Conservation (phyloP, 2,888 invertebrate genomes). For the Ceramica pisi region DNA sequence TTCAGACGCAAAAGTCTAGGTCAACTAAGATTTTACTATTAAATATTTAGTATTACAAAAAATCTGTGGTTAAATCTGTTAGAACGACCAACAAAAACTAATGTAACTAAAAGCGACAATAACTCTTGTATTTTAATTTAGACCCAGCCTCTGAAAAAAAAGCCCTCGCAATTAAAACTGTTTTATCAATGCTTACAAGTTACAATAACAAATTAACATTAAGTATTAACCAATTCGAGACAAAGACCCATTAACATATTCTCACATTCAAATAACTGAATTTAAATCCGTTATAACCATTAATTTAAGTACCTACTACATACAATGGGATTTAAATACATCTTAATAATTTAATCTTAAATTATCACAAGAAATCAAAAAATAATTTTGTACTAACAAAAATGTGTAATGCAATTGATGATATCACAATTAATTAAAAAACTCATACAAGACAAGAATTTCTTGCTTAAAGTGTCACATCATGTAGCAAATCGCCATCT, state of each 20-base stretch:
- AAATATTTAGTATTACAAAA: background rate
- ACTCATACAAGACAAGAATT: background rate
- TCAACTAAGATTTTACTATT: background rate
- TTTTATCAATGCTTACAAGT: slow-evolving; percentile 5
- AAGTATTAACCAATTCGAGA: slow-evolving; percentile 36
- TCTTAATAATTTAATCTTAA: slow-evolving; percentile 27
- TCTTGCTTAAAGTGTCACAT: slow-evolving; percentile 51
- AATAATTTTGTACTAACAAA: slow-evolving; percentile 63
- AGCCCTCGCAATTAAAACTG: background rate
- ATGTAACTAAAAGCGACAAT: background rate
- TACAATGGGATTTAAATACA: slow-evolving; percentile 27
- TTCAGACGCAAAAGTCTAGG: background rate
- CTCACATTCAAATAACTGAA: slow-evolving; percentile 23
- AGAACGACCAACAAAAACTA: background rate
- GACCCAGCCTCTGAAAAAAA: slow-evolving; percentile 5
- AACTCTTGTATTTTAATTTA: slow-evolving; percentile 15
- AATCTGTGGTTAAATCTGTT: background rate
- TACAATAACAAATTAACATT: slow-evolving; percentile 5
- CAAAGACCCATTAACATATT: slow-evolving; percentile 22
- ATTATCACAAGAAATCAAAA: slow-evolving; percentile 50
- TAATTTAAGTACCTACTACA: background rate
- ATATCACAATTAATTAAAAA: slow-evolving; percentile 50
- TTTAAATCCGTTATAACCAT: slow-evolving; percentile 5
- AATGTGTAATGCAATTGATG: slow-evolving; percentile 45
- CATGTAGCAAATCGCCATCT: slow-evolving; percentile 89